A percentile compares a stretch with the other conserved stretches of the same genome.
Evolutionary conservation across 2,113 vertebrate genomes (phyloP).

Genomic region (Gavialis gangeticus): DNA sequence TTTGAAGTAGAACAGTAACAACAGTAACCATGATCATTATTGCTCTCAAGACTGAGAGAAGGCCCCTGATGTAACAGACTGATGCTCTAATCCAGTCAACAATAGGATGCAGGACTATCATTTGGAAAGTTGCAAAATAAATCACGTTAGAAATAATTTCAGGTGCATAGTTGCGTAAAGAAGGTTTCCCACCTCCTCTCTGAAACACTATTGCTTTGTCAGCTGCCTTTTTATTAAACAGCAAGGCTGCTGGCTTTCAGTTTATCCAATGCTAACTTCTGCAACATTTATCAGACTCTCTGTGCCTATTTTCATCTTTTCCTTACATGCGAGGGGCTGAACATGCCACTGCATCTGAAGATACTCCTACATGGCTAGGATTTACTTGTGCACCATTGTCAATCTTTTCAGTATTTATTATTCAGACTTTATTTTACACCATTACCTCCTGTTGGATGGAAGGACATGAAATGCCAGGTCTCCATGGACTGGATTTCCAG

Average conservation of each 20-base stretch:
- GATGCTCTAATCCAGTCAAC: background rate
- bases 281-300: slow-evolving; percentile 47
- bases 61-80: background rate
- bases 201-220: slow-evolving; percentile 35
- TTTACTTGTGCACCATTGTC: background rate
- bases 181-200: slow-evolving; percentile 37
- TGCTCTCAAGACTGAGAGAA: background rate
- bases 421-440: slow-evolving; percentile 67
- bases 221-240: slow-evolving; percentile 59
- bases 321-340: slow-evolving; percentile 59
- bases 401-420: slow-evolving; percentile 67
- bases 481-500: slow-evolving; percentile 29
- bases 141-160: slow-evolving; percentile 34
- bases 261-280: slow-evolving; percentile 54
- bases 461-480: slow-evolving; percentile 63
- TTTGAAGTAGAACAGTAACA: background rate
- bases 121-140: background rate
- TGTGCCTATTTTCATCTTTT: slow-evolving; percentile 41
- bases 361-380: slow-evolving; percentile 7
- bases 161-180: slow-evolving; percentile 54
- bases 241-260: slow-evolving; percentile 27
- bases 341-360: slow-evolving; percentile 22
- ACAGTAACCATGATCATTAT: background rate
- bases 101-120: background rate
- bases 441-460: slow-evolving; percentile 46